These are phyloP conservation scores for Psophia crepitans DNA, from an alignment of 2,113 vertebrate species.

Conservation along the genomic window DNA sequence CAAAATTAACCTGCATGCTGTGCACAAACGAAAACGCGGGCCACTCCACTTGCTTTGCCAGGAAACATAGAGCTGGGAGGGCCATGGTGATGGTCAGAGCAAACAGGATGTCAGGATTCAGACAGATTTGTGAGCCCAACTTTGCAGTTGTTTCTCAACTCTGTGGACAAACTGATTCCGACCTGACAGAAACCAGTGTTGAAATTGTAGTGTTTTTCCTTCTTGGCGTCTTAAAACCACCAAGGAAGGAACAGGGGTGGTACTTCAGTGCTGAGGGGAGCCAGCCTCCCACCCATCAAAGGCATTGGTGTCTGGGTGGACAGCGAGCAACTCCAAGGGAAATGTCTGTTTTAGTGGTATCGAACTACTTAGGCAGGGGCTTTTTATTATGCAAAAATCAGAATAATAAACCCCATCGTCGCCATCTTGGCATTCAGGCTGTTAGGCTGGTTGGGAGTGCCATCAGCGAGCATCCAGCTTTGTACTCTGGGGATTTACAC, in stretches of 20 bases:
- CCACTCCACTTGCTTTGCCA: neutral
- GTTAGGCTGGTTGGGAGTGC: neutral
- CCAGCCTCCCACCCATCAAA: neutral
- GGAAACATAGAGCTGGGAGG: neutral
- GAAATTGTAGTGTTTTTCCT: too few relatives aligned
- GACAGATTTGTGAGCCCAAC: neutral
- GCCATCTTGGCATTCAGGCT: neutral
- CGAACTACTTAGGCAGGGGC: neutral
- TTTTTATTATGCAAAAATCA: neutral
- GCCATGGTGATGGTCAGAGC: rapidly evolving
- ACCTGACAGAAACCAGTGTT: neutral
- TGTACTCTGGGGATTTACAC: neutral
- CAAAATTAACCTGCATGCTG: neutral
- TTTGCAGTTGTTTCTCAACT: neutral
- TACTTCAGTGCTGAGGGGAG: neutral
- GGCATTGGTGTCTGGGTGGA: neutral
- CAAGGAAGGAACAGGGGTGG: neutral
- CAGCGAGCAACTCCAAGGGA: neutral
- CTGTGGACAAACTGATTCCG: neutral
- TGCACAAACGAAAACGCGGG: rapidly evolving
- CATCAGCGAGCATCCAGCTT: neutral
- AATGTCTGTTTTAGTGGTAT: neutral
- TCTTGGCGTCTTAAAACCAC: neutral
- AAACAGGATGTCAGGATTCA: neutral
- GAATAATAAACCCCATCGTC: neutral